Evolutionary conservation across 2,797 vertebrate species (phyloP).

Genomic region (Okamejei kenojei): DNA sequence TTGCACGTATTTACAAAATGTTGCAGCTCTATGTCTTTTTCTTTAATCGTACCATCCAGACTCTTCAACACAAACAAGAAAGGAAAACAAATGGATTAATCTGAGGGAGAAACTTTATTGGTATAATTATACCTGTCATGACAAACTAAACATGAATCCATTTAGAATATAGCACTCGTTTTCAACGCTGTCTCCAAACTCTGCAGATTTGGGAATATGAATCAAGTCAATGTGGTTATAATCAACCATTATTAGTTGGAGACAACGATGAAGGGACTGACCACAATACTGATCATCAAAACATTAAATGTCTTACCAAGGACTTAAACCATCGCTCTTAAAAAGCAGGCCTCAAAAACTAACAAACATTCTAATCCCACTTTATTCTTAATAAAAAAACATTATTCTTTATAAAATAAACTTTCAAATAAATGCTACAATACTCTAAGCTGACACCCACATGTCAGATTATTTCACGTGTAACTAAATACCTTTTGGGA

Average conservation of each 20-base stretch:
- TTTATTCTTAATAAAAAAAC: too few species aligned
- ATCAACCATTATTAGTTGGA: not conserved
- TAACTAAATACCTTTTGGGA: not conserved
- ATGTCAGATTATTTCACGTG: not conserved
- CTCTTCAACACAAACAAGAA: conserved; percentile 52
- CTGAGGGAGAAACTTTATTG: not conserved
- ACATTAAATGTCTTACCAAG: not conserved
- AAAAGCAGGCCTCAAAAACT: not conserved
- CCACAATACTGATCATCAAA: too few species aligned
- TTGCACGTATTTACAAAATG: conserved; percentile 69
- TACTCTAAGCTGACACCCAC: not conserved
- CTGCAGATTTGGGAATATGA: not conserved
- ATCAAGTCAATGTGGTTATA: not conserved
- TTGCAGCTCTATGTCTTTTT: conserved; percentile 73
- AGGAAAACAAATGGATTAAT: not conserved
- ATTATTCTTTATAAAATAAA: not conserved
- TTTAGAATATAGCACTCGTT: not conserved
- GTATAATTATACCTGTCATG: not conserved
- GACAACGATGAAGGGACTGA: too few species aligned
- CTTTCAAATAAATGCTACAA: not conserved
- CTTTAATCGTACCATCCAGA: conserved; percentile 67
- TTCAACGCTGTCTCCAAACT: not conserved
- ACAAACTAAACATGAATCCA: not conserved
- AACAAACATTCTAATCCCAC: not conserved
- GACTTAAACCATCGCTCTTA: not conserved